Percentiles rank a stretch among this genome's conserved stretches.
Evolutionary conservation across 2,888 invertebrate genomes (phyloP).

Genomic region (Desoria tigrina): DNA sequence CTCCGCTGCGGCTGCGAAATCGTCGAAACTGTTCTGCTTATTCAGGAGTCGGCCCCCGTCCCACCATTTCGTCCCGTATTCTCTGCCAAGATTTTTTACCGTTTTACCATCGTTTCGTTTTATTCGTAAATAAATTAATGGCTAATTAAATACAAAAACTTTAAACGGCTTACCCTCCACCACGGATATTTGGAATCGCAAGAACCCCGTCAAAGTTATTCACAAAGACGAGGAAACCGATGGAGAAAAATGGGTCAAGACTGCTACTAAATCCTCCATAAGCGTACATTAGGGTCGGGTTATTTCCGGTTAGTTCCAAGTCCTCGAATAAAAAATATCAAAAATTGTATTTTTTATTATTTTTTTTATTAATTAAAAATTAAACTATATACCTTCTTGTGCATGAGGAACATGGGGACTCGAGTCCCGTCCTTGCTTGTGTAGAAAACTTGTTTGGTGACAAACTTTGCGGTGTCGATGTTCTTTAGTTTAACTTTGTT

Average conservation of each 20-base stretch:
- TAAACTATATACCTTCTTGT: constrained; percentile 63
- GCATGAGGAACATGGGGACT: constrained; percentile 93
- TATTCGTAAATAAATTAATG: too few species aligned
- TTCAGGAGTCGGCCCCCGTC: constrained; percentile 84
- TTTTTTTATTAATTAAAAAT: constrained; percentile 35
- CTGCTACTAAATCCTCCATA: constrained; percentile 96
- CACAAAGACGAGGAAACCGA: constrained; percentile 60
- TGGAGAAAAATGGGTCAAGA: constrained; percentile 85
- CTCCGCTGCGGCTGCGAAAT: constrained; percentile 89
- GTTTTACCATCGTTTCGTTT: not conserved
- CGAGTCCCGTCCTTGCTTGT: constrained; percentile 88
- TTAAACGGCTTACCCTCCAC: constrained; percentile 70
- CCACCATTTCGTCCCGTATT: constrained; percentile 75
- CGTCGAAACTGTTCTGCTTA: constrained; percentile 97
- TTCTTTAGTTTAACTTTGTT: not conserved
- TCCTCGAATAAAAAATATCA: not conserved
- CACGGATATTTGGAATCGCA: constrained; percentile 90
- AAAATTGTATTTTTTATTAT: not conserved
- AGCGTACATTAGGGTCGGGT: constrained; percentile 85
- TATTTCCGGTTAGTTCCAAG: constrained; percentile 64
- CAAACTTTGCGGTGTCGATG: constrained; percentile 68
- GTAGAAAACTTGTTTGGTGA: constrained; percentile 88
- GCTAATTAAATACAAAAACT: too few species aligned
- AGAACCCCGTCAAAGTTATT: constrained; percentile 82
- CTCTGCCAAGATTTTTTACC: constrained; percentile 61